A percentile compares a stretch with the other conserved stretches of the same genome.
Conservation (phyloP, 2,113 vertebrate species). For the Donacobius atricapilla region DNA sequence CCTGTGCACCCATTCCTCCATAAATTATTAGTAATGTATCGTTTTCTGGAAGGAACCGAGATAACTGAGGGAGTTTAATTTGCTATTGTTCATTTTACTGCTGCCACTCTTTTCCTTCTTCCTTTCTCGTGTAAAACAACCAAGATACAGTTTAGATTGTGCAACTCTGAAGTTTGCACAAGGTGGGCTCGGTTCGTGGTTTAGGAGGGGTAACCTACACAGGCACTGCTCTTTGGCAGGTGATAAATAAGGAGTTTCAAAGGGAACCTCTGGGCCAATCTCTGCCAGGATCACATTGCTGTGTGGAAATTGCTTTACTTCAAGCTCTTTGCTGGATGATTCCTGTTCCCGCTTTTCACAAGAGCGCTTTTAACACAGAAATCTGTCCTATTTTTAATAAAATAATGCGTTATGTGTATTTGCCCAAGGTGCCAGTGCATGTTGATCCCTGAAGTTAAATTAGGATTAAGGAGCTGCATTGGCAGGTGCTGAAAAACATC, state of each 20-base stretch:
- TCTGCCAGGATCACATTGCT: background rate
- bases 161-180: background rate
- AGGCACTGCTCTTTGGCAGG: background rate
- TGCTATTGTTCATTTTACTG: background rate
- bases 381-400: background rate
- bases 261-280: background rate
- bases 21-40: background rate
- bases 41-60: background rate
- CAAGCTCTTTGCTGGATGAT: background rate
- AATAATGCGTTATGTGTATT: background rate
- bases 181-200: background rate
- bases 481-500: background rate
- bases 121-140: background rate
- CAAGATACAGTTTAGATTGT: background rate
- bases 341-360: background rate
- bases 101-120: background rate
- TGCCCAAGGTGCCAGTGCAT: background rate
- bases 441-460: conserved; percentile 21
- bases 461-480: background rate
- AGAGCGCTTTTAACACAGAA: background rate
- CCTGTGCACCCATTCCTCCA: background rate
- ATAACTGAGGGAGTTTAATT: background rate
- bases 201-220: background rate
- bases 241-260: background rate
- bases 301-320: background rate